These are phyloP conservation scores for Cyclura pinguis DNA, from an alignment of 2,797 vertebrate species.

Conservation along the genomic window DNA sequence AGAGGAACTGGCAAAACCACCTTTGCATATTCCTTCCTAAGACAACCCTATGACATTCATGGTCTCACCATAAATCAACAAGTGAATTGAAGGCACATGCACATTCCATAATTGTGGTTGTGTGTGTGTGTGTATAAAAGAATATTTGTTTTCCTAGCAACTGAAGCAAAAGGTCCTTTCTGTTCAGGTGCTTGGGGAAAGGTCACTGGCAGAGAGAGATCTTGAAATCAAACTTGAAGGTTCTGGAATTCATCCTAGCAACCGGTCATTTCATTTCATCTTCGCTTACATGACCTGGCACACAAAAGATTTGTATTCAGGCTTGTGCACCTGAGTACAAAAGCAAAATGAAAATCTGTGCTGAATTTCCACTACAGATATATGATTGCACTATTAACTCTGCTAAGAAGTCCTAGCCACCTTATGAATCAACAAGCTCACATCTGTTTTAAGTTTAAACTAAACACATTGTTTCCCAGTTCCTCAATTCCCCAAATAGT, in stretches of 20 bases:
- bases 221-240: neutral
- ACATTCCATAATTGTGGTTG: neutral
- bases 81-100: too few relatives aligned
- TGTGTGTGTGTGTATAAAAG: neutral
- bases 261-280: neutral
- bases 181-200: neutral
- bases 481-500: neutral
- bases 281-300: neutral
- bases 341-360: neutral
- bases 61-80: too few relatives aligned
- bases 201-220: neutral
- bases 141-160: neutral
- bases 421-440: neutral
- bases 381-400: neutral
- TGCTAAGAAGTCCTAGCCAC: neutral
- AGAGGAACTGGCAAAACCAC: too few relatives aligned
- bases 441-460: conserved; percentile 27
- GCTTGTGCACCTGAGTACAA: neutral
- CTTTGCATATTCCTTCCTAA: too few relatives aligned
- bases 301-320: neutral
- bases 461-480: conserved; percentile 8
- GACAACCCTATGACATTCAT: too few relatives aligned
- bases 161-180: neutral
- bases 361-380: neutral
- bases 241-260: neutral